phyloP scores from a whole-genome alignment of 2,888 invertebrate genomes.

The Homarus gammarus region DNA sequence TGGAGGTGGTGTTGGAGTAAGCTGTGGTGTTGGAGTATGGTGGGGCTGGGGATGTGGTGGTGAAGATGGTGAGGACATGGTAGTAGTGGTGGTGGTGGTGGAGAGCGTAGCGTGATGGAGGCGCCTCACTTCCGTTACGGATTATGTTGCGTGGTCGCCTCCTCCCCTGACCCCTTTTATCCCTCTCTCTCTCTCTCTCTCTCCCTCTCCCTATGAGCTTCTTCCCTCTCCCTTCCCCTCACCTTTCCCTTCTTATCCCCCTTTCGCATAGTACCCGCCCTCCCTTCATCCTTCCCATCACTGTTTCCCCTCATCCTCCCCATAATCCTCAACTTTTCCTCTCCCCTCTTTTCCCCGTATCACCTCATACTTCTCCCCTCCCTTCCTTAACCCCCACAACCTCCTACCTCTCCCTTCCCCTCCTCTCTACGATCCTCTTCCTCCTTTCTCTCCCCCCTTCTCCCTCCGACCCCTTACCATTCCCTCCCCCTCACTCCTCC shows the following conservation, averaged over 20 bases:
- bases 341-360: neutral
- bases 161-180: neutral
- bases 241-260: neutral
- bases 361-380: neutral
- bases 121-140: neutral
- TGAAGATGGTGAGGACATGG: no score
- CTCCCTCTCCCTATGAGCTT: neutral
- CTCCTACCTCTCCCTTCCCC: neutral
- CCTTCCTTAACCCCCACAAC: no score
- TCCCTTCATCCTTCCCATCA: neutral
- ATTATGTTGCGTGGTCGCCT: neutral
- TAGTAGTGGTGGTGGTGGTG: no score
- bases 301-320: neutral
- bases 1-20: no score
- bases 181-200: neutral
- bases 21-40: no score
- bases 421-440: neutral
- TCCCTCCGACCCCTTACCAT: neutral
- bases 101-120: no score
- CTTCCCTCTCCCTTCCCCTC: neutral
- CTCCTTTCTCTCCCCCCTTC: no score
- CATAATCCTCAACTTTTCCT: neutral
- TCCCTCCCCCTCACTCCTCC: constrained; percentile 12
- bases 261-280: no score
- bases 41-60: no score